Percentiles rank a stretch among this genome's conserved stretches.
phyloP scores from a whole-genome alignment of 2,888 invertebrate species.

The Dione vanillae region DNA sequence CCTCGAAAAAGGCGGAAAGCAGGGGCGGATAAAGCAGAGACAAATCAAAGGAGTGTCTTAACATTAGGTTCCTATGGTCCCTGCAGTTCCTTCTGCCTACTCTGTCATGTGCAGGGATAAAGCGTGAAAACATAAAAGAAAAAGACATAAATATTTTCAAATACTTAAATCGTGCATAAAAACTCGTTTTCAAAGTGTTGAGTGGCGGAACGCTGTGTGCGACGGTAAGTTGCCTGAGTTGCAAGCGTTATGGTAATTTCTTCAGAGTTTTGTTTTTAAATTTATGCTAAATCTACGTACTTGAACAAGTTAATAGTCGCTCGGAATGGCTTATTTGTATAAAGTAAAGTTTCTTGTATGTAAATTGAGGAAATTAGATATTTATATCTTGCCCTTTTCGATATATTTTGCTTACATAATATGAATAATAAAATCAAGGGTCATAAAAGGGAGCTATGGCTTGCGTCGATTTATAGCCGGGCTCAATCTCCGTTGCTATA shows the following conservation, averaged over 20 bases:
- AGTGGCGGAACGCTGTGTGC: neutral
- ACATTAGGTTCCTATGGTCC: too few species aligned
- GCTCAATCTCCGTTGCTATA: slow-evolving; percentile 43
- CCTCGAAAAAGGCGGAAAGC: too few species aligned
- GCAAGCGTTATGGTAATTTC: neutral
- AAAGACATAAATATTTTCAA: too few species aligned
- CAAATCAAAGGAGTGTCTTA: too few species aligned
- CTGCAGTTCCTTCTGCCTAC: too few species aligned
- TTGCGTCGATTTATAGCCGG: slow-evolving; percentile 40
- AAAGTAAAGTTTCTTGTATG: neutral
- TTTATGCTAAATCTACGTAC: neutral
- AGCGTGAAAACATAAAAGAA: too few species aligned
- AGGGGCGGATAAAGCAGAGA: too few species aligned
- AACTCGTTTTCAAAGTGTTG: neutral
- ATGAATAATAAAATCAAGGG: slow-evolving; percentile 42
- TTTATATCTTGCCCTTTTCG: slow-evolving; percentile 21
- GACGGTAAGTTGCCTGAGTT: neutral
- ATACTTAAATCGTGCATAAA: neutral
- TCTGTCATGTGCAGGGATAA: too few species aligned
- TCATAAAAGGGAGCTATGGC: slow-evolving; percentile 41
- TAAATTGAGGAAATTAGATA: slow-evolving; percentile 16
- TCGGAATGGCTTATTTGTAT: slow-evolving; percentile 3
- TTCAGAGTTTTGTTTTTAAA: neutral
- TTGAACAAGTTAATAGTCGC: neutral
- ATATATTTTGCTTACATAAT: slow-evolving; percentile 35